Evolutionary conservation across 2,888 invertebrate species (phyloP).

Genomic region (Folsomia manolachei): DNA sequence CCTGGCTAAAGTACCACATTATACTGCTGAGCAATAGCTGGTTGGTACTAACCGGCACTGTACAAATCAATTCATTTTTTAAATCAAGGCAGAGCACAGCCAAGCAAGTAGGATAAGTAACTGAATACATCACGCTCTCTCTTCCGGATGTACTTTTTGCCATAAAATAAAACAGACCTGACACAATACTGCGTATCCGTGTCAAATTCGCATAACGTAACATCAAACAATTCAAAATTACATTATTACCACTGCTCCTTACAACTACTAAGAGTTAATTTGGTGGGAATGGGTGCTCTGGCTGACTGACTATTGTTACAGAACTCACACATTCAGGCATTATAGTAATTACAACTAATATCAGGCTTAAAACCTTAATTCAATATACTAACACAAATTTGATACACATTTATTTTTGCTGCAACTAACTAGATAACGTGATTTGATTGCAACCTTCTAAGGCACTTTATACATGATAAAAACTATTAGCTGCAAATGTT

Average conservation of each 20-base stretch:
- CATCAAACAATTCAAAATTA: conserved; percentile 1
- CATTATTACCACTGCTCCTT: background rate
- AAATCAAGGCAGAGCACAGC: too few species aligned
- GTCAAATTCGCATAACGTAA: conserved; percentile 9
- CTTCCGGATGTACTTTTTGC: conserved; percentile 7
- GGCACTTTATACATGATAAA: background rate
- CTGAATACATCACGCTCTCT: conserved; percentile 5
- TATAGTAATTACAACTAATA: too few species aligned
- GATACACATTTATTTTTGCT: background rate
- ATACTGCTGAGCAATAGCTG: too few species aligned
- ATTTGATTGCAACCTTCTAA: background rate
- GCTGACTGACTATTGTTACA: too few species aligned
- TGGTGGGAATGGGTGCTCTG: too few species aligned
- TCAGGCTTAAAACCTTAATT: background rate
- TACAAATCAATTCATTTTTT: too few species aligned
- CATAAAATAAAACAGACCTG: background rate
- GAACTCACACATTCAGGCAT: too few species aligned
- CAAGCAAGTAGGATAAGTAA: too few species aligned
- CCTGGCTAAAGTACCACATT: background rate
- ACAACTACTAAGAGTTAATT: too few species aligned
- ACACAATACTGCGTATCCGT: conserved; percentile 2
- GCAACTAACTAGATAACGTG: too few species aligned
- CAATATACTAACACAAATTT: background rate
- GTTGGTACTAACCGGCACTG: too few species aligned
- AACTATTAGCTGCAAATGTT: background rate